These are phyloP conservation scores for Blomia tropicalis DNA, from an alignment of 2,888 invertebrate genomes.

Conservation along the genomic window DNA sequence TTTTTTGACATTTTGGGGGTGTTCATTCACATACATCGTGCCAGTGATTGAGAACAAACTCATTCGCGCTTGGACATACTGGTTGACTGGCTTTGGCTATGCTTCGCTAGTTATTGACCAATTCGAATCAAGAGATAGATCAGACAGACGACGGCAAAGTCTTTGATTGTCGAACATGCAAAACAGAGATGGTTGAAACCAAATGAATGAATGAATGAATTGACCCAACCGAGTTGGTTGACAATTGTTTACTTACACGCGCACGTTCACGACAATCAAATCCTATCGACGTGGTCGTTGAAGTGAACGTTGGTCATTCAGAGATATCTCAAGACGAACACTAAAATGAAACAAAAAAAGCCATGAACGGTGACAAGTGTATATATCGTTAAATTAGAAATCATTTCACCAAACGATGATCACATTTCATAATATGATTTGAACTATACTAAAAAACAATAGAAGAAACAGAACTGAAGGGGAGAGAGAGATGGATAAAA, in stretches of 20 bases:
- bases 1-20: too few species aligned
- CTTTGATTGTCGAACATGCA: neutral
- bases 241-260: neutral
- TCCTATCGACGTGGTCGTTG: neutral
- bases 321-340: neutral
- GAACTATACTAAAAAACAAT: too few species aligned
- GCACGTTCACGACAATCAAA: neutral
- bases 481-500: neutral
- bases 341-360: too few species aligned
- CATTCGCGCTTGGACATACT: too few species aligned
- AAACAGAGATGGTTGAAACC: neutral
- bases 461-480: too few species aligned
- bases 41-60: too few species aligned
- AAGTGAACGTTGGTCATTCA: neutral
- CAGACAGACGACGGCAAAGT: too few species aligned
- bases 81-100: neutral
- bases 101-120: constrained; percentile 6
- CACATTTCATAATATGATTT: too few species aligned
- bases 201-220: neutral
- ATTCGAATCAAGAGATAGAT: neutral
- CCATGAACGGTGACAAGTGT: constrained; percentile 3
- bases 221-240: too few species aligned
- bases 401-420: neutral
- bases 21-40: too few species aligned
- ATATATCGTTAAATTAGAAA: neutral